Evolutionary conservation across 2,113 vertebrate genomes (phyloP), one percentile per base, ranked within the genome.

Genomic region (Myotis brandtii): DNA sequence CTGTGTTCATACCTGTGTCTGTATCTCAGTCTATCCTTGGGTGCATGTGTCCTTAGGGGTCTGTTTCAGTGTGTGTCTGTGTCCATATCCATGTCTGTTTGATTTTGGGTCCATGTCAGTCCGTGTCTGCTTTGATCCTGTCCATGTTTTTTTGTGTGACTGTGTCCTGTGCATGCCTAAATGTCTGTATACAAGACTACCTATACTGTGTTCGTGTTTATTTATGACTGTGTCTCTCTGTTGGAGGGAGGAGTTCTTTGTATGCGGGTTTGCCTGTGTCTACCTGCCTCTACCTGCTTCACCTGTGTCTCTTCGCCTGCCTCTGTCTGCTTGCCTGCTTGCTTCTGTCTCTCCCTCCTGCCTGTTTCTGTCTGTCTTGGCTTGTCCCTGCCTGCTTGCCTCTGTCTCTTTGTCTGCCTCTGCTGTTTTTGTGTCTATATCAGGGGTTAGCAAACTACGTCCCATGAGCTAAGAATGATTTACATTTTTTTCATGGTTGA

Each of bases 401-500:
- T 11, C 27, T 32, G 13, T 20, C 30, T 56, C 48, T 40, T 30
- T 32, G n/a, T 66, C 9, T 86, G 27, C 48, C 46, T 93, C 43
- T 72, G 0, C 83, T 83, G 3, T 80, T 30, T 91, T 6, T 91
- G 43, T 86, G 16, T 95, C 64, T 92, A 0, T 88, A 56, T 84
- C 48, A 86, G 62, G 56, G 54, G 34, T 92, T 43, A 86, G 48
- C 27, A 79, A 82, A 81, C 52, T 82, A 23, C 76, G 27, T n/a
- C 70, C 59, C 20, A 32, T 48, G 37, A 91, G 17, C 67, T 93
- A 89, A 87, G 72, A 94, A 79, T 82, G 43, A 27, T 73, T 92
- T 94, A 93, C 30, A 85, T 85, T 93, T 96, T 95, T 87, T 83
- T 62, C 56, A 82, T 62, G 77, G 67, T 81, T 82, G 20, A 73